These are phyloP conservation scores for Andrena bicolor DNA, from an alignment of 2,888 invertebrate genomes.

Conservation along the genomic window DNA sequence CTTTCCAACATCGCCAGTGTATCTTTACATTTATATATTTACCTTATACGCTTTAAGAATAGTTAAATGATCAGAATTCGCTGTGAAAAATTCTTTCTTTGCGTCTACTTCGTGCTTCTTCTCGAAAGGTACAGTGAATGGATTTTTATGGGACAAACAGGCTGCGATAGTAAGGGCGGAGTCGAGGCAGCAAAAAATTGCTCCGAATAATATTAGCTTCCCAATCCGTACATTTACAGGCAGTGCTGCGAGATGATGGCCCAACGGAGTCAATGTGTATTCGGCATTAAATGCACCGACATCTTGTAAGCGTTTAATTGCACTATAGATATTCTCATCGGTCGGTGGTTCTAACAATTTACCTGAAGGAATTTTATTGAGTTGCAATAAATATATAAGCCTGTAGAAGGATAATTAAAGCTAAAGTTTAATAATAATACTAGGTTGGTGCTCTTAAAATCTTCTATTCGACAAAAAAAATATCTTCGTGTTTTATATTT, in stretches of 20 bases:
- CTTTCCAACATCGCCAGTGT: background rate
- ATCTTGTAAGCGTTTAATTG: slow-evolving; percentile 90
- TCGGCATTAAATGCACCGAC: slow-evolving; percentile 93
- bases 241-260: slow-evolving; percentile 94
- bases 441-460: too few relatives aligned
- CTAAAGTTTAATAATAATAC: slow-evolving; percentile 32
- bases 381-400: background rate
- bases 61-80: slow-evolving; percentile 96
- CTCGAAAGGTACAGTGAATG: slow-evolving; percentile 91
- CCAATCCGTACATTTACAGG: slow-evolving; percentile 97
- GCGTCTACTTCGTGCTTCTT: slow-evolving; percentile 90
- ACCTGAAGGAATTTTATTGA: slow-evolving; percentile 85
- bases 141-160: slow-evolving; percentile 92
- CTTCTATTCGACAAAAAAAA: too few relatives aligned
- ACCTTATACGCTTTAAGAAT: slow-evolving; percentile 94
- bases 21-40: slow-evolving; percentile 51
- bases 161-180: slow-evolving; percentile 96
- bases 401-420: too few relatives aligned
- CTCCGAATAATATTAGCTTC: slow-evolving; percentile 96
- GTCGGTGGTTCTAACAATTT: slow-evolving; percentile 91
- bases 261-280: slow-evolving; percentile 92
- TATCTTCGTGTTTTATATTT: too few relatives aligned
- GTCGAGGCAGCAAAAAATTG: slow-evolving; percentile 96
- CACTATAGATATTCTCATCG: slow-evolving; percentile 89
- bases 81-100: slow-evolving; percentile 91